These are phyloP conservation scores for Selene dorsalis DNA, from an alignment of 2,797 vertebrate species.

Conservation along the genomic window DNA sequence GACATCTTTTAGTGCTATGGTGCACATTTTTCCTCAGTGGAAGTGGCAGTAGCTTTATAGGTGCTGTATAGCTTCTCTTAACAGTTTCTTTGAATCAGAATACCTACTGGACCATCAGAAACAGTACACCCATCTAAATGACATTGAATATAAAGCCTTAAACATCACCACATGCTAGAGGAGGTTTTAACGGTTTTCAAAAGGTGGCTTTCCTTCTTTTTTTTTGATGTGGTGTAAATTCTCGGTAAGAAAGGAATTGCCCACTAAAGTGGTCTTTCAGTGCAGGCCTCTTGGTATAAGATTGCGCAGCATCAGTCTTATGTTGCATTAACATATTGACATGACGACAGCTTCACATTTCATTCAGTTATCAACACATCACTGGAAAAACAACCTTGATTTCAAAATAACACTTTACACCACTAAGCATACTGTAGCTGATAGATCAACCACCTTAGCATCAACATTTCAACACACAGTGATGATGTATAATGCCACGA, in stretches of 20 bases:
- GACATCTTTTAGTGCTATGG: conserved; percentile 74
- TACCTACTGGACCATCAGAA: conserved; percentile 44
- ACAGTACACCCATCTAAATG: conserved; percentile 46
- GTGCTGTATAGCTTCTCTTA: conserved; percentile 47
- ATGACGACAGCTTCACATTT: conserved; percentile 9
- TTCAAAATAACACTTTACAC: background rate
- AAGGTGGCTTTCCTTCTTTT: conserved; percentile 3
- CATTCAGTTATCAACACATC: background rate
- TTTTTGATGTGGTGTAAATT: conserved; percentile 36
- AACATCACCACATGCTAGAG: conserved; percentile 61
- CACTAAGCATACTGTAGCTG: conserved; percentile 8
- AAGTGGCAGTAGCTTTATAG: conserved; percentile 53
- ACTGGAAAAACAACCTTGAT: background rate
- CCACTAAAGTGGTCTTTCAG: conserved; percentile 12
- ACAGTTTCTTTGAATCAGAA: conserved; percentile 54
- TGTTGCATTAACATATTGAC: conserved; percentile 28
- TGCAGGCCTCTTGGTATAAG: conserved; percentile 25
- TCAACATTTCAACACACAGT: background rate
- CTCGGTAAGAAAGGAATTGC: conserved; percentile 40
- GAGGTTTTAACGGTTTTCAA: conserved; percentile 41
- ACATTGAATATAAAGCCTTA: conserved; percentile 77
- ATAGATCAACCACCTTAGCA: conserved; percentile 15
- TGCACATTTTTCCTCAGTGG: conserved; percentile 56
- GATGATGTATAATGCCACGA: background rate
- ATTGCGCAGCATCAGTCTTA: conserved; percentile 4